Evolutionary conservation across 2,888 invertebrate genomes (phyloP).

Genomic region (Incurvaria masculella): DNA sequence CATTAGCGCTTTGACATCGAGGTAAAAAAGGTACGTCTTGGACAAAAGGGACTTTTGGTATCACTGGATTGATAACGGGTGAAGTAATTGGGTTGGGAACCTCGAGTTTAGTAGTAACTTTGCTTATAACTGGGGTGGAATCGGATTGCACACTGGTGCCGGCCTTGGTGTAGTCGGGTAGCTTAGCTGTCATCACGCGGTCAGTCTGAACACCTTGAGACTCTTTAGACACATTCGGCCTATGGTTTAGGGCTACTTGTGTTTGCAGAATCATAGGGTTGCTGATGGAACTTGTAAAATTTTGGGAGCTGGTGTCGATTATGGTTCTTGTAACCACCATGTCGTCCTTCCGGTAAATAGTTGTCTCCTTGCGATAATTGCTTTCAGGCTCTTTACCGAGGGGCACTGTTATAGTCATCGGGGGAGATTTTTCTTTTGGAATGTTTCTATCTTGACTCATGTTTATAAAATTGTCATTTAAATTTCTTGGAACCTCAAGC

Average conservation of each 20-base stretch:
- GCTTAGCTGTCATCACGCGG: conserved; percentile 27
- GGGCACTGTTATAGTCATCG: conserved; percentile 18
- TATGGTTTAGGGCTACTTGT: conserved; percentile 36
- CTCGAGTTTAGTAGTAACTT: conserved; percentile 41
- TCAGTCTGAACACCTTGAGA: conserved; percentile 43
- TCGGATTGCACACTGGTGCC: conserved; percentile 6
- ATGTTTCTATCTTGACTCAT: background rate
- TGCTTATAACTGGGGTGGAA: conserved; percentile 33
- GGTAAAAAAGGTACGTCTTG: conserved; percentile 44
- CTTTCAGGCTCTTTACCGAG: conserved; percentile 32
- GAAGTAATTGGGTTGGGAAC: conserved; percentile 50
- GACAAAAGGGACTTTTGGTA: conserved; percentile 44
- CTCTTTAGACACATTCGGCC: conserved; percentile 36
- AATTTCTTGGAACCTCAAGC: conserved; percentile 30
- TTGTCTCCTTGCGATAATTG: conserved; percentile 18
- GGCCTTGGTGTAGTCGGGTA: conserved; percentile 23
- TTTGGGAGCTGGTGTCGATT: conserved; percentile 35
- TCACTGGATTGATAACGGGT: conserved; percentile 45
- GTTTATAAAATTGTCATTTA: background rate
- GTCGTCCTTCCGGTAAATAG: conserved; percentile 34
- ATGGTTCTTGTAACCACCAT: conserved; percentile 39
- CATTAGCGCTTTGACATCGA: conserved; percentile 46
- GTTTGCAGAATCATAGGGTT: conserved; percentile 48
- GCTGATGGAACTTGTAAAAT: conserved; percentile 32
- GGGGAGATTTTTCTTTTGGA: background rate